Conservation (phyloP, 30 jellyfish, hydroid and myxozoan genomes). For the Chironex yamaguchii region DNA sequence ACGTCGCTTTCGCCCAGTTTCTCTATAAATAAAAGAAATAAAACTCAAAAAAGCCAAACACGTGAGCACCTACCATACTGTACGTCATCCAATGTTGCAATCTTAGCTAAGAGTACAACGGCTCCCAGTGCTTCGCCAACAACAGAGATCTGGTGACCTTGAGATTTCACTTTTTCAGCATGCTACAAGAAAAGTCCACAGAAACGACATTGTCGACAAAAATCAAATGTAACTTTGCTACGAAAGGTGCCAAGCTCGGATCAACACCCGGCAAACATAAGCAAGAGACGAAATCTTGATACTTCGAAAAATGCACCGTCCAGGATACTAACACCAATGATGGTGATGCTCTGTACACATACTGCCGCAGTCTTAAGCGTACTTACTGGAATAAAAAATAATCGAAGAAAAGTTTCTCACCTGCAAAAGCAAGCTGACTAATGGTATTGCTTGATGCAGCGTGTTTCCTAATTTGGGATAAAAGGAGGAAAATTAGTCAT, state of each 20-base stretch:
- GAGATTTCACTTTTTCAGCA: slow-evolving; percentile 60
- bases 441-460: slow-evolving; percentile 57
- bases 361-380: too few relatives aligned
- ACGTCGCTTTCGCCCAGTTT: too few relatives aligned
- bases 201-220: too few relatives aligned
- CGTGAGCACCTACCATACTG: slow-evolving; percentile 44
- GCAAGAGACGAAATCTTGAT: background rate
- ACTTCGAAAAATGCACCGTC: background rate
- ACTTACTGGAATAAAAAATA: too few relatives aligned
- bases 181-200: too few relatives aligned
- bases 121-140: slow-evolving; percentile 84
- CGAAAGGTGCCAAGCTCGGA: too few relatives aligned
- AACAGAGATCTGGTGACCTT: slow-evolving; percentile 52
- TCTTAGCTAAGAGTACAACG: slow-evolving; percentile 53
- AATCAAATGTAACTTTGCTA: too few relatives aligned
- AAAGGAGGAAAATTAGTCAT: too few relatives aligned
- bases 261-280: too few relatives aligned
- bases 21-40: too few relatives aligned
- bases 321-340: background rate
- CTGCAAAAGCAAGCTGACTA: slow-evolving; percentile 51
- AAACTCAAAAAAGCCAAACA: too few relatives aligned
- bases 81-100: slow-evolving; percentile 78
- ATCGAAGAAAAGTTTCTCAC: background rate
- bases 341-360: too few relatives aligned
- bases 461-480: slow-evolving; percentile 81